These are phyloP conservation scores for Naja naja DNA, from an alignment of 2,113 vertebrate genomes.

Conservation along the genomic window DNA sequence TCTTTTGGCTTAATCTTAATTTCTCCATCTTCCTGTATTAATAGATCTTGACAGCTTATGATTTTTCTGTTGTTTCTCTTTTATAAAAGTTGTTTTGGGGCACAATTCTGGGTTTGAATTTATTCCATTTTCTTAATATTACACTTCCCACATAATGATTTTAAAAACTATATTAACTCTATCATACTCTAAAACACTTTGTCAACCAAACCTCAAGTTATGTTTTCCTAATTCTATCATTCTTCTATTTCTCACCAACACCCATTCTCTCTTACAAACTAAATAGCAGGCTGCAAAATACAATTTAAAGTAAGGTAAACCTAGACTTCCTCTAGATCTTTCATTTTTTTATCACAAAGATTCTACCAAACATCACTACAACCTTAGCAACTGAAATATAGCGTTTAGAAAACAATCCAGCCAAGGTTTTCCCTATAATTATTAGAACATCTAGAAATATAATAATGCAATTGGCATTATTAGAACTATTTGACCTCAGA, in stretches of 20 bases:
- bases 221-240: neutral
- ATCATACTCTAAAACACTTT: neutral
- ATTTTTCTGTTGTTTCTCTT: neutral
- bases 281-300: neutral
- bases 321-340: neutral
- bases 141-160: neutral
- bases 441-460: neutral
- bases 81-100: neutral
- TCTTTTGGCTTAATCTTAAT: neutral
- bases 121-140: neutral
- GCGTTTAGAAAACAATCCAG: neutral
- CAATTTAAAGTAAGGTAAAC: neutral
- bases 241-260: neutral
- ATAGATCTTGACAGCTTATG: neutral
- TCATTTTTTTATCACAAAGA: neutral
- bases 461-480: neutral
- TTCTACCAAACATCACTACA: neutral
- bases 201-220: neutral
- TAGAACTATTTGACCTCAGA: neutral
- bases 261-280: neutral
- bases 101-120: neutral
- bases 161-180: neutral
- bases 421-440: neutral
- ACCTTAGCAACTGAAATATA: neutral
- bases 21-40: neutral